These are phyloP conservation scores for Harpagifer antarcticus DNA, from an alignment of 2,797 vertebrate species.

Conservation along the genomic window DNA sequence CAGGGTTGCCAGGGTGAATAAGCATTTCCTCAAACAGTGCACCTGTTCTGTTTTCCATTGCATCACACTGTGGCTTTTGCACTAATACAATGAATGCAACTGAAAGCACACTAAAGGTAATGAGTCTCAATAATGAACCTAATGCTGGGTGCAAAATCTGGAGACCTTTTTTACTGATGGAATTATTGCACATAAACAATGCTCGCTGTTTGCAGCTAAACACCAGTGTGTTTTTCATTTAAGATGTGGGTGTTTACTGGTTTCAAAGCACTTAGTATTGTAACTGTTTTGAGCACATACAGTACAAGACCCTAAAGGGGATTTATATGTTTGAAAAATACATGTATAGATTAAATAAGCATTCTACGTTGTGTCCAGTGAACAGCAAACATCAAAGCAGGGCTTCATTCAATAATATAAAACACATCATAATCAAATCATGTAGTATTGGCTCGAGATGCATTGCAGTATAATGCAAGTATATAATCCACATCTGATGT, in stretches of 20 bases:
- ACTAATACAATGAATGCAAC: conserved; percentile 1
- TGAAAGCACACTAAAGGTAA: conserved; percentile 13
- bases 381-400: neutral
- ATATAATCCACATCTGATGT: too few species aligned
- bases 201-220: conserved; percentile 7
- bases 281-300: neutral
- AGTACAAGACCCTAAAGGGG: neutral
- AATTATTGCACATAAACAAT: conserved; percentile 4
- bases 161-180: conserved; percentile 7
- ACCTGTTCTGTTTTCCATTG: conserved; percentile 58
- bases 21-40: conserved; percentile 44
- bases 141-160: neutral
- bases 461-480: neutral
- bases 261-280: conserved; percentile 15
- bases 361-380: neutral
- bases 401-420: conserved; percentile 4
- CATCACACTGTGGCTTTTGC: conserved; percentile 33
- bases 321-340: neutral
- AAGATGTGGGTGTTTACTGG: neutral
- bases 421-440: neutral
- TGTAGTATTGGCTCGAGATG: neutral
- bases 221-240: conserved; percentile 8
- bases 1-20: conserved; percentile 41
- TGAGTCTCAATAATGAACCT: conserved; percentile 12
- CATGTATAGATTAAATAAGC: conserved; percentile 7